Evolutionary conservation across 2,888 invertebrate genomes (phyloP).

Genomic region (Brachypalpus laphriformis): DNA sequence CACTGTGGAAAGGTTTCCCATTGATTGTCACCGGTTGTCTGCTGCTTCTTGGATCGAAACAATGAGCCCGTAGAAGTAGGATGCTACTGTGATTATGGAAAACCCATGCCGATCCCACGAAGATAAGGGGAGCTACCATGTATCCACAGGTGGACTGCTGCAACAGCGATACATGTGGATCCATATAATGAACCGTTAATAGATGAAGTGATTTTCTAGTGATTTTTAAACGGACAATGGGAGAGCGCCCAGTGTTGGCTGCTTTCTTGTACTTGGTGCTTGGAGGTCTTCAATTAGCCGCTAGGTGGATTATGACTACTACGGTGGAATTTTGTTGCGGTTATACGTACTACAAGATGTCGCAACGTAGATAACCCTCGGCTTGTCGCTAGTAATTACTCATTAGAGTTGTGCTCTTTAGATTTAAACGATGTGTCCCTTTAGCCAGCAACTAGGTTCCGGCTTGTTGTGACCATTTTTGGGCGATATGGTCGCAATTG

Average conservation of each 20-base stretch:
- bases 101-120: slow-evolving; percentile 64
- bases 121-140: slow-evolving; percentile 42
- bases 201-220: slow-evolving; percentile 72
- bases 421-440: slow-evolving; percentile 39
- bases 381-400: slow-evolving; percentile 60
- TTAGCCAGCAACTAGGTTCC: slow-evolving; percentile 8
- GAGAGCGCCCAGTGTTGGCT: slow-evolving; percentile 29
- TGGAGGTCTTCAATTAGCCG: slow-evolving; percentile 58
- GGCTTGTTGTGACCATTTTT: slow-evolving; percentile 50
- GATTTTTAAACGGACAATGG: slow-evolving; percentile 66
- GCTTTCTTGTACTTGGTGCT: slow-evolving; percentile 12
- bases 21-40: slow-evolving; percentile 63
- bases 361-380: slow-evolving; percentile 34
- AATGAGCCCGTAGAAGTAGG: slow-evolving; percentile 37
- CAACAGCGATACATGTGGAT: slow-evolving; percentile 40
- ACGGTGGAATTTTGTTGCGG: slow-evolving; percentile 46
- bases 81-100: slow-evolving; percentile 69
- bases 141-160: slow-evolving; percentile 54
- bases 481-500: slow-evolving; percentile 44
- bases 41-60: slow-evolving; percentile 39
- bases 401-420: slow-evolving; percentile 54
- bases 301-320: slow-evolving; percentile 62
- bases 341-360: slow-evolving; percentile 37
- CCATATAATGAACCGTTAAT: slow-evolving; percentile 64
- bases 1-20: slow-evolving; percentile 50